Base-by-base conservation (phyloP, 2,888 invertebrate genomes). In the Drosophila peninsularis region DNA sequence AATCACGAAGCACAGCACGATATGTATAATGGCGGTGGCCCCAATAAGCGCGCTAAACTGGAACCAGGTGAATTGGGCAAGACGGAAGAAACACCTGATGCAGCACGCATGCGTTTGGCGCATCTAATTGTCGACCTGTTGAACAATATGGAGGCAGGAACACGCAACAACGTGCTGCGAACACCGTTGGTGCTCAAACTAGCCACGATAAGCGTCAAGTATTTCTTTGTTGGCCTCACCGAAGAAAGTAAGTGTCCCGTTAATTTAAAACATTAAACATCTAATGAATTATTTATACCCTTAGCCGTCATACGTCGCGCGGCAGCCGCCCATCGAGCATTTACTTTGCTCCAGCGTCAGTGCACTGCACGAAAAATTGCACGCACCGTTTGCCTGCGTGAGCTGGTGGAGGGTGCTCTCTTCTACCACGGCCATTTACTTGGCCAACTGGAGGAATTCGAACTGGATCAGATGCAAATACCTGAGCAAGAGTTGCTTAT, bases 141-240 rank as follows among this genome's bases (percentile, higher is more conserved):
- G 21, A 95, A 96, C 78, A 93, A 94, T 47, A 93, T 96, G 41
- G 95, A 95, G 77, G 93, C 95, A 74, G 94, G 95, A 0, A 94
- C 94, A 0, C 94, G 93, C 0, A 93, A 93, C 50, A 93, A 94
- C 39, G 94, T 94, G 17, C 93, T 95, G 13, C 94, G 95, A 0
- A 94, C 94, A 42, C 94, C 95, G 2, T 36, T 90, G 76, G 81
- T 92, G 17, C 91, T 96, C 21, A 96, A 95, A 91, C 93, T 96
- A 17, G 95, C 96, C 0, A 94, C 95, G 74, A 94, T 96, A 0
- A 94, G 95, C 7, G 95, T 96, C 5, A 94, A 95, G 81, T 97
- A 96, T 89, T 97, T 96, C 91, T 97, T 96, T 90, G 93, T 95
- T 64, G 95, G 95, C 82, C 93, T 96, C 65, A 94, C 94, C 60